Conservation (phyloP, 2,113 vertebrate species). For the Trichomycterus rosablanca region DNA sequence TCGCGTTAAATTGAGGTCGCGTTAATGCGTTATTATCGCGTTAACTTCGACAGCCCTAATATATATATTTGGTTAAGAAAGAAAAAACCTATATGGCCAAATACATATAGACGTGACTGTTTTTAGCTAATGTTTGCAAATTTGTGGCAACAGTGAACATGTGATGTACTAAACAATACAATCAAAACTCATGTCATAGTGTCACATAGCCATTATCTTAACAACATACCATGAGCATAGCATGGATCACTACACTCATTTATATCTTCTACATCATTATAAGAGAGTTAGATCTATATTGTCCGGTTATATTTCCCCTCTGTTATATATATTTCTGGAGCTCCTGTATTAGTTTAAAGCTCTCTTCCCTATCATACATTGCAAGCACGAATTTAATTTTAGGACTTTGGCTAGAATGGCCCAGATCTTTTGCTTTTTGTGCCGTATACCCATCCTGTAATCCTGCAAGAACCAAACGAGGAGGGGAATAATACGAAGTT, state of each 20-base stretch:
- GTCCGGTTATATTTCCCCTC: slow-evolving; percentile 4
- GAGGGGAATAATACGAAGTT: slow-evolving; percentile 34
- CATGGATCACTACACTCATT: slow-evolving; percentile 18
- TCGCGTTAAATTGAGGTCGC: too few species aligned
- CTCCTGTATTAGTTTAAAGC: too few species aligned
- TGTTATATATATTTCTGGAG: background rate
- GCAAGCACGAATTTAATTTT: slow-evolving; percentile 25
- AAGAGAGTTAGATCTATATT: slow-evolving; percentile 12
- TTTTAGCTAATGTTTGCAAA: too few species aligned
- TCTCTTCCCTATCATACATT: slow-evolving; percentile 2
- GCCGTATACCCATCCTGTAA: slow-evolving; percentile 33
- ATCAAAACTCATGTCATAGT: too few species aligned
- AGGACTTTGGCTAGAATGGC: slow-evolving; percentile 29
- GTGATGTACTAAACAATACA: too few species aligned
- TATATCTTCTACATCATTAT: slow-evolving; percentile 1
- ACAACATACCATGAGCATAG: background rate
- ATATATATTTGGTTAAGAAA: too few species aligned
- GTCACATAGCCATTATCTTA: slow-evolving; percentile 1
- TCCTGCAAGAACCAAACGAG: slow-evolving; percentile 17
- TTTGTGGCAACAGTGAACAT: too few species aligned
- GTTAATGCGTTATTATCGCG: too few species aligned
- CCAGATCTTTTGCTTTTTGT: slow-evolving; percentile 37
- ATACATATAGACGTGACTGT: too few species aligned
- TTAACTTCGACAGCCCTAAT: too few species aligned
- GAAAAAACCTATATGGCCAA: too few species aligned